These are phyloP conservation scores for Andrena camellia DNA, from an alignment of 2,888 invertebrate genomes.

Conservation along the genomic window DNA sequence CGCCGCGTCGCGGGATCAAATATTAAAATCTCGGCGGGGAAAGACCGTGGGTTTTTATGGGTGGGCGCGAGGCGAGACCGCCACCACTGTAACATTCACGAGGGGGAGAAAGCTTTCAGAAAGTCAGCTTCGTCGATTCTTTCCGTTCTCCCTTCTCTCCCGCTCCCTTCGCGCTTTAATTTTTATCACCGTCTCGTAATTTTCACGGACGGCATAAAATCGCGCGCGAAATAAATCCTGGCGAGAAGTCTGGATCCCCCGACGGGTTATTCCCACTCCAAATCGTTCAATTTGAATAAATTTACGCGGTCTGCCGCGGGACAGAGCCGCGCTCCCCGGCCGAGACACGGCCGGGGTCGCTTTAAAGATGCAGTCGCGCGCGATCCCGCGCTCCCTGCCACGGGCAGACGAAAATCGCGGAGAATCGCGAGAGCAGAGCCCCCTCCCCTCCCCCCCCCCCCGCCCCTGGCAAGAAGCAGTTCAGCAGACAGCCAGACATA, in stretches of 20 bases:
- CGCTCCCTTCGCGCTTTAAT: conserved; percentile 40
- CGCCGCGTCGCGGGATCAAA: conserved; percentile 66
- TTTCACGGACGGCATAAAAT: not conserved
- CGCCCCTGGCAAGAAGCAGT: conserved; percentile 42
- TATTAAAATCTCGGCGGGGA: conserved; percentile 73
- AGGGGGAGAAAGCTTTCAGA: conserved; percentile 41
- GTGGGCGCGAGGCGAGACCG: conserved; percentile 23
- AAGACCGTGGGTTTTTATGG: conserved; percentile 60
- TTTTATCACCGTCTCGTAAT: conserved; percentile 49
- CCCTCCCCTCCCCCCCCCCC: too few species aligned
- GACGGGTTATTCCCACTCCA: not conserved
- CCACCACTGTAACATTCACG: conserved; percentile 59
- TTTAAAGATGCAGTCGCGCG: conserved; percentile 21
- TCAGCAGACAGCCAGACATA: conserved; percentile 65
- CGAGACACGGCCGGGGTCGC: conserved; percentile 8
- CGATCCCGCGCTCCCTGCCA: conserved; percentile 25
- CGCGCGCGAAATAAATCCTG: not conserved
- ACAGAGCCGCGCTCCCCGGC: conserved; percentile 7
- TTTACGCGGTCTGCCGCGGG: conserved; percentile 1
- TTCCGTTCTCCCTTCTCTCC: conserved; percentile 1
- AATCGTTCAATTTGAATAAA: conserved; percentile 24
- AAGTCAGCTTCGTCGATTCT: conserved; percentile 55
- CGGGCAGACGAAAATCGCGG: conserved; percentile 32
- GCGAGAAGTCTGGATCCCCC: not conserved
- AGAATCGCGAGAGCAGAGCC: conserved; percentile 30